These are phyloP conservation scores for Aurelia sp. DNA, from an alignment of 30 jellyfish, hydroid and myxozoan species.

Conservation along the genomic window DNA sequence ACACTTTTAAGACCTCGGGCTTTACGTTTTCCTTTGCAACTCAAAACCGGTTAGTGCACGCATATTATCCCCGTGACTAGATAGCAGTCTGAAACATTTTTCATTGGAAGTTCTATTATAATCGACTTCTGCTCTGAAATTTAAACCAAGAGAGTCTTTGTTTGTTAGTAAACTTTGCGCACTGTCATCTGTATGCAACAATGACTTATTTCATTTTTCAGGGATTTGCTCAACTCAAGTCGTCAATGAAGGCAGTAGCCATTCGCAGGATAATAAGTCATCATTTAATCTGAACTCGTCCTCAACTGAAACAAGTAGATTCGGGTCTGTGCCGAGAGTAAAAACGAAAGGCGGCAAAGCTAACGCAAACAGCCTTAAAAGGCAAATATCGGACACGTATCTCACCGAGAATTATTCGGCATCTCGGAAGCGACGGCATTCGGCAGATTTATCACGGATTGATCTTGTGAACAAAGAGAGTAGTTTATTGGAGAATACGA, in stretches of 20 bases:
- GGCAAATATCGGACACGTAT: conserved; percentile 45
- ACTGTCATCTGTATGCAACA: no score
- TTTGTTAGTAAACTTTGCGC: no score
- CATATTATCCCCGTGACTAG: background rate
- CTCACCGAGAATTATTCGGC: conserved; percentile 28
- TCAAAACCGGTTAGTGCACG: no score
- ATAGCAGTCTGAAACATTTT: background rate
- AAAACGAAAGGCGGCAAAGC: conserved; percentile 53
- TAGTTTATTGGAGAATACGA: conserved; percentile 3
- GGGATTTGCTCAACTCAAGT: conserved; percentile 54
- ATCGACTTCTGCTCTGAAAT: no score
- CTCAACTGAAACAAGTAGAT: conserved; percentile 31
- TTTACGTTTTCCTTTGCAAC: no score
- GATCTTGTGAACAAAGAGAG: conserved; percentile 22
- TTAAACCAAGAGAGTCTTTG: no score
- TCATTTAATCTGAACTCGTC: conserved; percentile 41
- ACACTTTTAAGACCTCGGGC: no score
- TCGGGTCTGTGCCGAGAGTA: conserved; percentile 76
- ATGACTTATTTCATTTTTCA: background rate
- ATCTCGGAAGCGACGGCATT: conserved; percentile 69
- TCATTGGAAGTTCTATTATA: no score
- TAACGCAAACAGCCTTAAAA: conserved; percentile 19
- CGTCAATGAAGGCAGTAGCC: conserved; percentile 13
- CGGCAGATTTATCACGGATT: conserved; percentile 48
- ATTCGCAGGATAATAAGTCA: background rate